Percentiles rank a stretch among this genome's conserved stretches.
These are phyloP conservation scores for Melanerpes formicivorus DNA, from an alignment of 2,113 vertebrate genomes.

Conservation along the genomic window DNA sequence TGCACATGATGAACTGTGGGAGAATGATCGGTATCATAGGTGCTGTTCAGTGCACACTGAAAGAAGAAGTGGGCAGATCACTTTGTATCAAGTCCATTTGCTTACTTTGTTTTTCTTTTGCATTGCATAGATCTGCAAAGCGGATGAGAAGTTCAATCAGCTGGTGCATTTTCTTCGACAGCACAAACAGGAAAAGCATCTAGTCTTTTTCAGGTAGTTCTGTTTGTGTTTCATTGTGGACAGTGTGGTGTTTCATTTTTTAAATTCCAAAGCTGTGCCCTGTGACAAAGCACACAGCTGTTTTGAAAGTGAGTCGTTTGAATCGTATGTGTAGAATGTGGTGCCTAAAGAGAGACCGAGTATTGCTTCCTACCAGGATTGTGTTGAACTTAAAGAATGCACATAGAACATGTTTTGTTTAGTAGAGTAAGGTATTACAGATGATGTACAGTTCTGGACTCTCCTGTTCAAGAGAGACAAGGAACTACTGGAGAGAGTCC, in stretches of 20 bases:
- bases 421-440: not conserved
- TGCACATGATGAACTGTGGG: not conserved
- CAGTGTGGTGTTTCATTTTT: not conserved
- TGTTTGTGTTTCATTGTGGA: not conserved
- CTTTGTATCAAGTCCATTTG: not conserved
- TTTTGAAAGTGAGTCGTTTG: not conserved
- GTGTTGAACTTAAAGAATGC: not conserved
- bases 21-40: not conserved
- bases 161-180: constrained; percentile 91
- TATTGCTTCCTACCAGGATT: not conserved
- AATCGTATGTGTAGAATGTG: not conserved
- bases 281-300: not conserved
- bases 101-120: not conserved
- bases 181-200: constrained; percentile 90
- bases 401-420: too few species aligned
- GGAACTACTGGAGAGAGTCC: too few species aligned
- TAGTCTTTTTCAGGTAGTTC: constrained; percentile 93
- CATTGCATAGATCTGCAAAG: constrained; percentile 81
- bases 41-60: not conserved
- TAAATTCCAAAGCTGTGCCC: not conserved
- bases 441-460: not conserved
- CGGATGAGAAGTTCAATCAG: constrained; percentile 94
- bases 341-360: not conserved
- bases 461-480: too few species aligned
- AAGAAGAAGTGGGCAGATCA: not conserved